Evolutionary conservation across 2,797 vertebrate genomes (phyloP), one percentile per base, ranked within the genome.

Genomic region (Pangasius mekongensis): DNA sequence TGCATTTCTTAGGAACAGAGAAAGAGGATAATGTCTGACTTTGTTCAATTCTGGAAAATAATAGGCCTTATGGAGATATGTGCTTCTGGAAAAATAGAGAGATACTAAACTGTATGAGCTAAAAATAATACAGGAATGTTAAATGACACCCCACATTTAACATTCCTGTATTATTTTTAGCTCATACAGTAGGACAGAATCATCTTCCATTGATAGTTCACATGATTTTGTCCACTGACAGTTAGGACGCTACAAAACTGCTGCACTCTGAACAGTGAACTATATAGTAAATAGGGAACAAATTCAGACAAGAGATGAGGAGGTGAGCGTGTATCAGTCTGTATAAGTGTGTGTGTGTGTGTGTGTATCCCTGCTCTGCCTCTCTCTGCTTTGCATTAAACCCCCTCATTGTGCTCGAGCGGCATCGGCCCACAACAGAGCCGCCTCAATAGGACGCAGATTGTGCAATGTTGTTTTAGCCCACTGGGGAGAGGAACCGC

Each of bases 391-490:
- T 87, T 87, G 86, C 56, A 91, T 91, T 91, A 91, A 60, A 66
- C 64, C 81, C 88, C 88, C 83, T 84, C 87, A 81, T 87, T 87
- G 88, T 89, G 87, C 86, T 91, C 14, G 33, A 81, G 54, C 69
- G 52, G 58, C 71, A 80, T 74, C 74, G 58, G 73, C 22, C 64
- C 86, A 89, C 89, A 87, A 89, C 84, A 88, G 69, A 87, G 85
- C 77, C 43, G 80, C 33, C 43, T 87, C 77, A 90, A 90, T 90
- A 78, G 85, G 89, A 88, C 78, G 90, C 91, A 91, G 90, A 87
- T 91, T 90, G 89, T 87, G 73, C 78, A 86, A 88, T 91, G 91
- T 91, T 91, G 89, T 90, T 91, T 91, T 91, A 89, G 87, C 83
- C 87, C 91, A 88, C 54, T 87, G 88, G 83, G 85, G 83, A 90